These are phyloP conservation scores for Drosophila subquinaria DNA, from an alignment of 2,888 invertebrate species.

Conservation along the genomic window DNA sequence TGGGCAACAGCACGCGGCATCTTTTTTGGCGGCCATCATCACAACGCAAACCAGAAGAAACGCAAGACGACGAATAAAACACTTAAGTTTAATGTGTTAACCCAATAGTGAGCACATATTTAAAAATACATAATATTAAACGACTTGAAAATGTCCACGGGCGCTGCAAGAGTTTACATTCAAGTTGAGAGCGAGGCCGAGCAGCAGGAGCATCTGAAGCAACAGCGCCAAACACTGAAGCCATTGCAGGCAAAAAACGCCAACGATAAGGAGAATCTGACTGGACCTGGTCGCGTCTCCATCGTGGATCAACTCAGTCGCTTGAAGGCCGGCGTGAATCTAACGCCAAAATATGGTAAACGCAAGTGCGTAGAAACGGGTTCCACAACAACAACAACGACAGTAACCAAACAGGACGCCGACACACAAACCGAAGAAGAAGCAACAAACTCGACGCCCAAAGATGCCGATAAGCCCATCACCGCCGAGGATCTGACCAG, in stretches of 20 bases:
- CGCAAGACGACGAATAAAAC: conserved; percentile 9
- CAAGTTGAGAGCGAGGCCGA: conserved; percentile 85
- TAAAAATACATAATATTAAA: conserved; percentile 42
- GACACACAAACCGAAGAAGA: conserved; percentile 85
- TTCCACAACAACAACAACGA: conserved; percentile 10
- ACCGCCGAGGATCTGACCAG: conserved; percentile 90
- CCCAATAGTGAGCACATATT: conserved; percentile 12
- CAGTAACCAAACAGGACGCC: conserved; percentile 41
- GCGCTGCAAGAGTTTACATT: conserved; percentile 84
- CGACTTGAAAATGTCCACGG: conserved; percentile 83
- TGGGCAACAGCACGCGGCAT: conserved; percentile 52
- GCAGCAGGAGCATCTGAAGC: conserved; percentile 87
- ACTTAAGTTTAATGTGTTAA: conserved; percentile 37
- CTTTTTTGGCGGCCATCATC: conserved; percentile 63
- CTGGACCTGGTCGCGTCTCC: conserved; percentile 89
- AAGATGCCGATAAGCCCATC: conserved; percentile 83
- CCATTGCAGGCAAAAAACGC: conserved; percentile 90
- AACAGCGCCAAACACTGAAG: conserved; percentile 90
- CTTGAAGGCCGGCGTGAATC: conserved; percentile 86
- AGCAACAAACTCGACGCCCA: neutral
- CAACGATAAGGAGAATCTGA: conserved; percentile 91
- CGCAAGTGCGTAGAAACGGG: conserved; percentile 84
- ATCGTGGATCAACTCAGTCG: conserved; percentile 87
- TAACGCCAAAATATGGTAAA: conserved; percentile 85
- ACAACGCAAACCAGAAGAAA: conserved; percentile 38